Conservation (phyloP, 92 coral and sea anemone species). For the Galaxea fascicularis region DNA sequence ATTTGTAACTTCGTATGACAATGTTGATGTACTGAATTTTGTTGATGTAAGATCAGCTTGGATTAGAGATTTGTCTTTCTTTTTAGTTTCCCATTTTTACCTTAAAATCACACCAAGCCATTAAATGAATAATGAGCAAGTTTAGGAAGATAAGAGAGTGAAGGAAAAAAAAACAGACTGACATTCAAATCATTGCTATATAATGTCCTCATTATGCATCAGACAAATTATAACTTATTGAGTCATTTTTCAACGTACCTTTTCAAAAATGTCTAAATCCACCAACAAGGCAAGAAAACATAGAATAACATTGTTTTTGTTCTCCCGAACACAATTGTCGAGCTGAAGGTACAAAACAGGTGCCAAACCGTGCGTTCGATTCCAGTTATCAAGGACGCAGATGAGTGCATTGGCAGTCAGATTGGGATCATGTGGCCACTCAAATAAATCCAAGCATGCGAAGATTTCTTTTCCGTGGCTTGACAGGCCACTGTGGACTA, state of each 20-base stretch:
- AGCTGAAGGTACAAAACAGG: too few species aligned
- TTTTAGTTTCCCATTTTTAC: too few species aligned
- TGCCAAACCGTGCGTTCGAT: conserved; percentile 18
- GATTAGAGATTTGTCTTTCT: background rate
- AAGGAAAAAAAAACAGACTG: background rate
- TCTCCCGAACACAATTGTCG: conserved; percentile 58
- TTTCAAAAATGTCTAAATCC: conserved; percentile 48
- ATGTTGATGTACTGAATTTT: background rate
- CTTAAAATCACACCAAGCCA: too few species aligned
- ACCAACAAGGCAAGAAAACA: conserved; percentile 47
- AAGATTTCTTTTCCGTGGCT: too few species aligned
- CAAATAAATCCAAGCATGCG: too few species aligned
- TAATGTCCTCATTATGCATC: background rate
- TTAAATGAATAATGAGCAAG: background rate
- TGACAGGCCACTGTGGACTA: too few species aligned
- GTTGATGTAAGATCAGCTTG: background rate
- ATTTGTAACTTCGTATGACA: too few species aligned
- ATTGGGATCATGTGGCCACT: too few species aligned
- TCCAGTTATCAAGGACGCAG: conserved; percentile 22
- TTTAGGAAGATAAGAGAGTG: background rate
- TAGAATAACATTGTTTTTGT: conserved; percentile 49
- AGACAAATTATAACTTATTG: background rate
- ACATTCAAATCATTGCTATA: background rate
- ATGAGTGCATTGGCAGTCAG: too few species aligned
- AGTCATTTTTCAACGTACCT: conserved; percentile 21